Conservation (phyloP, 2,888 invertebrate species). For the Drosophila diplacantha region DNA sequence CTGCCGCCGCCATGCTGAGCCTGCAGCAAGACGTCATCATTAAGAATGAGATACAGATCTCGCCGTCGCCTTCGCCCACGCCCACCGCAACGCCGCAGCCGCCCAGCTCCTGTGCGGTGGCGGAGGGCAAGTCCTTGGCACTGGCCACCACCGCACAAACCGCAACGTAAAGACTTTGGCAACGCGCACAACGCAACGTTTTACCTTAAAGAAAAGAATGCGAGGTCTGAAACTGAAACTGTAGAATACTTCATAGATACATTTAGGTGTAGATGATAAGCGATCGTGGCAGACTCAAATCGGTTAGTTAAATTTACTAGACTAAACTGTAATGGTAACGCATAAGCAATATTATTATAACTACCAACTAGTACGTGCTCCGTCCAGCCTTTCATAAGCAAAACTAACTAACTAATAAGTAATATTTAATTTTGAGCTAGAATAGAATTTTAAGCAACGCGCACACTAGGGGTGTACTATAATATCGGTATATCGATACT, state of each 20-base stretch:
- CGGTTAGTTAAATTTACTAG: constrained; percentile 43
- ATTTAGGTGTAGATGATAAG: constrained; percentile 2
- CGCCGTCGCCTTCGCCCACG: constrained; percentile 73
- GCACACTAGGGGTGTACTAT: not conserved
- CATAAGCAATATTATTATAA: constrained; percentile 45
- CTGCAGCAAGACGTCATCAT: constrained; percentile 73
- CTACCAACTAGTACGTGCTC: constrained; percentile 47
- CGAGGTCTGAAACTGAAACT: constrained; percentile 43
- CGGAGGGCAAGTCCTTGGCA: constrained; percentile 51
- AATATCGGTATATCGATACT: not conserved
- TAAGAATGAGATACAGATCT: constrained; percentile 74
- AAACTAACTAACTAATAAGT: not conserved
- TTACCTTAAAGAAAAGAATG: constrained; percentile 17
- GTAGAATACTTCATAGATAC: constrained; percentile 51
- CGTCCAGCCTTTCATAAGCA: constrained; percentile 56
- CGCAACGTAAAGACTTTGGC: constrained; percentile 64
- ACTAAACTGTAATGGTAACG: constrained; percentile 10
- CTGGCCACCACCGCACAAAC: constrained; percentile 61
- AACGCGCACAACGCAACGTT: constrained; percentile 28
- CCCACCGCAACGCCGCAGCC: constrained; percentile 38
- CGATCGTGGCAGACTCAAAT: constrained; percentile 24
- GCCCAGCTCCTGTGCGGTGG: constrained; percentile 41
- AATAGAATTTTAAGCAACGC: not conserved
- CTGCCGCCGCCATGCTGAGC: constrained; percentile 66
- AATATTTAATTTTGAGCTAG: constrained; percentile 16